Evolutionary conservation across 1,140 invertebrate genomes (phyloP).

Genomic region (Cydia strobilella): DNA sequence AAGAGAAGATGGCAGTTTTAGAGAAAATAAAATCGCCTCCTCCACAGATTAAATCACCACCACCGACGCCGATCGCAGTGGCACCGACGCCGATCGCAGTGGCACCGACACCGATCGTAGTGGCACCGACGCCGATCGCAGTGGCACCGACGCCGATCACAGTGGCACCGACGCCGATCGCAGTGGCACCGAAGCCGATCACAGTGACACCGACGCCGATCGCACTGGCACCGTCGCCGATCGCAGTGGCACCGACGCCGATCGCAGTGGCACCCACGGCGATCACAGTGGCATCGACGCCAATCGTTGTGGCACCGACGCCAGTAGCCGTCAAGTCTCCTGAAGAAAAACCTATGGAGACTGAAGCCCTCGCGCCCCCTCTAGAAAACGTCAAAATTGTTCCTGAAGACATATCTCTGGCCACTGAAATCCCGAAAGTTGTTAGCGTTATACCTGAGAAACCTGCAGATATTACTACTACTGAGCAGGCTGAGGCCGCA

Average conservation of each 20-base stretch:
- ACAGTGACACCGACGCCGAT: conserved; percentile 45
- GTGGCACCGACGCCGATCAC: conserved; percentile 50
- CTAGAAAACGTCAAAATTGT: conserved; percentile 58
- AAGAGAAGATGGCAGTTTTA: conserved; percentile 61
- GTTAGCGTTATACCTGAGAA: conserved; percentile 39
- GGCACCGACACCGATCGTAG: conserved; percentile 49
- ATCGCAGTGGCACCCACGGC: conserved; percentile 48
- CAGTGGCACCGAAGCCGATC: conserved; percentile 48
- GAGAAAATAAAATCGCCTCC: conserved; percentile 64
- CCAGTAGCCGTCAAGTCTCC: conserved; percentile 66
- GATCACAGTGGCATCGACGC: conserved; percentile 49
- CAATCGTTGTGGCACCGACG: conserved; percentile 36
- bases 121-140: conserved; percentile 48
- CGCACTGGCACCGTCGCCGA: conserved; percentile 48
- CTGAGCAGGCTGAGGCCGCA: conserved; percentile 25
- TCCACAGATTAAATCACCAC: conserved; percentile 53
- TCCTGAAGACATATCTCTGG: conserved; percentile 53
- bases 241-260: conserved; percentile 47
- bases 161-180: conserved; percentile 43
- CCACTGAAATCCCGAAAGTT: conserved; percentile 54
- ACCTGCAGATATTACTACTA: neutral
- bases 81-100: conserved; percentile 49
- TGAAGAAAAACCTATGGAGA: conserved; percentile 56
- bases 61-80: conserved; percentile 47
- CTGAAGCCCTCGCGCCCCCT: conserved; percentile 60